Percentiles rank a stretch among this genome's conserved stretches.
These are phyloP conservation scores for Raja brachyura DNA, from an alignment of 2,113 vertebrate genomes.

Conservation along the genomic window DNA sequence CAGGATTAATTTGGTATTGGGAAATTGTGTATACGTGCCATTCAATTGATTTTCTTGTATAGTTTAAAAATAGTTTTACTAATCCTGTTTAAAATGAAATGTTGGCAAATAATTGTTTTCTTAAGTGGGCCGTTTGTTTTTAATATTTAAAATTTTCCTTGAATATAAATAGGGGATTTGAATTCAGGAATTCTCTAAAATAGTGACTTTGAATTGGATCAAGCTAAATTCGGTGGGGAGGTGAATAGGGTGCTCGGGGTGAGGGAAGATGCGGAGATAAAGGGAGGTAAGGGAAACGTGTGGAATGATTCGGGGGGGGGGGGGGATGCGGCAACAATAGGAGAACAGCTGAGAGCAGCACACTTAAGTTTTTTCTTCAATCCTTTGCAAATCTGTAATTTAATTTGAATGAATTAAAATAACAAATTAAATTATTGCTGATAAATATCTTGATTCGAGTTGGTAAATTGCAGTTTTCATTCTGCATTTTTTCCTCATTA, in stretches of 20 bases:
- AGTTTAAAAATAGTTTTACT: conserved; percentile 11
- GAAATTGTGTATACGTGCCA: not conserved
- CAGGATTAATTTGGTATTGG: not conserved
- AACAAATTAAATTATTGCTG: not conserved
- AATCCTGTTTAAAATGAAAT: conserved; percentile 19
- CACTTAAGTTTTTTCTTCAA: not conserved
- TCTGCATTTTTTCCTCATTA: not conserved
- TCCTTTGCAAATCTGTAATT: not conserved
- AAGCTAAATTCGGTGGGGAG: not conserved
- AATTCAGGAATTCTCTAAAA: not conserved
- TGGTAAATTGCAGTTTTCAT: not conserved
- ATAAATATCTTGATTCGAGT: not conserved
- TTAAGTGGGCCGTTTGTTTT: not conserved
- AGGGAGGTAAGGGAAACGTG: not conserved
- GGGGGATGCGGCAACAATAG: not conserved
- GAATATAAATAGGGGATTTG: not conserved
- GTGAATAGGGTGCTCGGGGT: not conserved
- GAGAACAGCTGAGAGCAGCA: not conserved
- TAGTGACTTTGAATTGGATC: not conserved
- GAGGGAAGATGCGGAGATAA: not conserved
- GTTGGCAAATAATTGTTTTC: not conserved
- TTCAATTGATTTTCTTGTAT: not conserved
- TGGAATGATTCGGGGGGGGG: not conserved
- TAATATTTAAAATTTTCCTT: not conserved
- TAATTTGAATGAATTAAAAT: not conserved